A percentile compares a stretch with the other conserved stretches of the same genome.
These are phyloP conservation scores for Sipha flava DNA, from an alignment of 1,140 invertebrate genomes.

Conservation along the genomic window DNA sequence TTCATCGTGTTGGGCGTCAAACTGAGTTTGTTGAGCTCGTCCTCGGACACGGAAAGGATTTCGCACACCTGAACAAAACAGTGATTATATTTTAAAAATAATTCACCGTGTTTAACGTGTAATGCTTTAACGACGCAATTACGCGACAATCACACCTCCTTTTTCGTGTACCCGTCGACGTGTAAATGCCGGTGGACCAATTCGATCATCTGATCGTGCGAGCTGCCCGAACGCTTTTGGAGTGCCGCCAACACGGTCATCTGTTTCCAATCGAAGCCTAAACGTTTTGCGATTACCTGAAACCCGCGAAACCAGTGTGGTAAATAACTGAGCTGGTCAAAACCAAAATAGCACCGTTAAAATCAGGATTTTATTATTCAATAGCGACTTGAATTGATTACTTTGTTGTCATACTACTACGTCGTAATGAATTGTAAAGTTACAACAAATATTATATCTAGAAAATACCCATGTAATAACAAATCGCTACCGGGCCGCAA, in stretches of 20 bases:
- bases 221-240: constrained; percentile 55
- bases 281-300: constrained; percentile 61
- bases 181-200: constrained; percentile 58
- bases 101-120: neutral
- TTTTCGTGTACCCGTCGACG: constrained; percentile 61
- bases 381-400: too few relatives aligned
- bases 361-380: too few relatives aligned
- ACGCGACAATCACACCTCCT: constrained; percentile 52
- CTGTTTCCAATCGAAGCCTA: constrained; percentile 54
- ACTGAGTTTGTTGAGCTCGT: constrained; percentile 57
- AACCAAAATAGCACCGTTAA: too few relatives aligned
- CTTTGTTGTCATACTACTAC: too few relatives aligned
- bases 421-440: too few relatives aligned
- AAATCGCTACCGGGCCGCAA: too few relatives aligned
- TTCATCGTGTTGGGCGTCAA: constrained; percentile 61
- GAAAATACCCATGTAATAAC: too few relatives aligned
- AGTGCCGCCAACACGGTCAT: constrained; percentile 59
- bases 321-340: too few relatives aligned
- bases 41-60: constrained; percentile 55
- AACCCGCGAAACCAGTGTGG: too few relatives aligned
- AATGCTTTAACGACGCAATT: neutral
- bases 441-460: too few relatives aligned
- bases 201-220: constrained; percentile 59
- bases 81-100: neutral
- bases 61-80: constrained; percentile 46